Evolutionary conservation across 1,140 invertebrate species (phyloP), one percentile per base, ranked within the genome.

Genomic region (Aphaenogaster rudis): DNA sequence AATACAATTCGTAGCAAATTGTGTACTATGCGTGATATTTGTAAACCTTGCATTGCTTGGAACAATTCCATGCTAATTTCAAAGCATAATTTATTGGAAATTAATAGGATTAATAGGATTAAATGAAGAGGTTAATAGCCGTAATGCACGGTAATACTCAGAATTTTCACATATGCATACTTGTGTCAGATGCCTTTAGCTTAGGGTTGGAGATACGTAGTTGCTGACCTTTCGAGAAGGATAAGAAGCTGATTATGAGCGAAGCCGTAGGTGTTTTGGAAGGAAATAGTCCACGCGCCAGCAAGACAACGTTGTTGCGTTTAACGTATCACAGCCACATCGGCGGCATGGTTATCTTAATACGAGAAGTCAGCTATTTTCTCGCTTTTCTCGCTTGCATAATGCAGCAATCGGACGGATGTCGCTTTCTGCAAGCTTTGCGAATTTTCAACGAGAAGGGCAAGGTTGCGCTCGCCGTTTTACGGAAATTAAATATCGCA

Each of bases 181-280:
- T 7, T 67, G 28, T 5, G 21, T 33, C 21, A 15, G 13, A 80
- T 69, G 36, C 39, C 48, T 45, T 48, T 21, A 63, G 39, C 3
- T 52, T 21, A 48, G 15, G 17, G 1, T 39, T 13, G 11, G 6
- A n/a, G 9, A 59, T 57, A 71, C 50, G 15, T 81, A 21, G 48
- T 11, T 57, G 50, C 50, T 81, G 64, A 81, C 63, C 33, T 81
- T 79, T 81, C 50, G 52, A 71, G 50, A 42, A 21, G 36, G 48
- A 71, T 71, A 81, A 71, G 36, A 5, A 57, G 15, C 71, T 81
- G 66, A 81, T 71, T 71, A 71, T n/a, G 21, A 15, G 21, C 4
- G n/a, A 81, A 4, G 63, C 13, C 48, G 64, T 36, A 71, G 48
- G 48, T 80, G 36, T 33, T 81, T 81, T 13, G 50, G 36, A 71